Evolutionary conservation across 2,888 invertebrate genomes (phyloP).

Genomic region (Synergus japonicus): DNA sequence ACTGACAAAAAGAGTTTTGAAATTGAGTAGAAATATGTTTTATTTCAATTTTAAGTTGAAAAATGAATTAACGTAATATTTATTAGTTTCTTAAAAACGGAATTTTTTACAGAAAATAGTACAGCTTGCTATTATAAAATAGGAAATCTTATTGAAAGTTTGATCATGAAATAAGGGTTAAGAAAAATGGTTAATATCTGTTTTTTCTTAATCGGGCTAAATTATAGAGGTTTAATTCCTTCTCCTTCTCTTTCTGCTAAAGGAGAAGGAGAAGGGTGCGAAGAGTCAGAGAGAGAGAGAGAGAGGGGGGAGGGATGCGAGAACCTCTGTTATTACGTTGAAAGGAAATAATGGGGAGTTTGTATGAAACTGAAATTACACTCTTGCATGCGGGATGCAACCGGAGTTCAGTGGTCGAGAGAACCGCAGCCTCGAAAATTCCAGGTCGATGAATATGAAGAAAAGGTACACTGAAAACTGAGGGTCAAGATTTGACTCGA

Average conservation of each 20-base stretch:
- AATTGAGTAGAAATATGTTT: too few species aligned
- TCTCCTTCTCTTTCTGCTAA: too few species aligned
- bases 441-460: conserved; percentile 62
- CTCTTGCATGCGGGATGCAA: conserved; percentile 49
- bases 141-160: not conserved
- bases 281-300: conserved; percentile 2
- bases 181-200: conserved; percentile 45
- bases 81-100: too few species aligned
- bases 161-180: not conserved
- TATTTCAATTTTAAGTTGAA: too few species aligned
- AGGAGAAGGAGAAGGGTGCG: too few species aligned
- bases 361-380: conserved; percentile 63
- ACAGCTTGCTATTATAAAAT: too few species aligned
- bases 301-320: conserved; percentile 49
- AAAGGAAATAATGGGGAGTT: conserved; percentile 22
- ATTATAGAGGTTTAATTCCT: not conserved
- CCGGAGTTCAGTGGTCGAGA: conserved; percentile 50
- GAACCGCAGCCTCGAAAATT: conserved; percentile 60
- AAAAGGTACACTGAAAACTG: conserved; percentile 59
- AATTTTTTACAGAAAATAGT: too few species aligned
- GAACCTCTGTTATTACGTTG: conserved; percentile 51
- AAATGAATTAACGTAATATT: too few species aligned
- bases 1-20: not conserved
- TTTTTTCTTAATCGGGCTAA: conserved; percentile 69
- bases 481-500: conserved; percentile 54